Conservation (phyloP, 1,140 invertebrate species). For the Drosophila kanapiae region DNA sequence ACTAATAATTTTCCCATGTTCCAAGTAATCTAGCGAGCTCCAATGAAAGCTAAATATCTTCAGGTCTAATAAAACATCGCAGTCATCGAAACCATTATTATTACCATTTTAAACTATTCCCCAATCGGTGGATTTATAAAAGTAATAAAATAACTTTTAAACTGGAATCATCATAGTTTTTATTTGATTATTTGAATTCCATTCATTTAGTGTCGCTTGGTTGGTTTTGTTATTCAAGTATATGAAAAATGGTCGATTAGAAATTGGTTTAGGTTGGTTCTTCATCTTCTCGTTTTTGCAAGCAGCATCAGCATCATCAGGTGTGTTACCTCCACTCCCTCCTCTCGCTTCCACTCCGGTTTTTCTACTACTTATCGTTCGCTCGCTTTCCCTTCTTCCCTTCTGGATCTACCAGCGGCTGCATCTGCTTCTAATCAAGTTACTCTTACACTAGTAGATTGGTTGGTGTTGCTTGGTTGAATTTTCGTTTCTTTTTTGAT, state of each 20-base stretch:
- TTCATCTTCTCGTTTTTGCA: constrained; percentile 33
- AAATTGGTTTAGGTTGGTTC: constrained; percentile 63
- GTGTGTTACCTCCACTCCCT: not conserved
- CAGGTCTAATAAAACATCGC: too few species aligned
- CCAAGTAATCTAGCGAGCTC: too few species aligned
- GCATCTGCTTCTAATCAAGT: constrained; percentile 44
- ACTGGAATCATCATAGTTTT: constrained; percentile 72
- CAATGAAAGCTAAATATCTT: too few species aligned
- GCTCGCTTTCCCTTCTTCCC: constrained; percentile 12
- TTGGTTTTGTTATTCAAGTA: constrained; percentile 76
- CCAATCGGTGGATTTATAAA: too few species aligned
- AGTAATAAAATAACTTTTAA: constrained; percentile 6
- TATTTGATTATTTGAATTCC: constrained; percentile 82
- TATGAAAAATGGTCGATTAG: constrained; percentile 81
- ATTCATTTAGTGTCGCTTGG: constrained; percentile 69
- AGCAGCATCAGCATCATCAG: constrained; percentile 19
- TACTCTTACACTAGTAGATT: constrained; percentile 49
- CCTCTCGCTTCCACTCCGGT: not conserved
- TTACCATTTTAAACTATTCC: too few species aligned
- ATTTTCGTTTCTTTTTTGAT: constrained; percentile 37
- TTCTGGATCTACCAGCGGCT: constrained; percentile 17
- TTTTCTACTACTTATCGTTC: constrained; percentile 21
- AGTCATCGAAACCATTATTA: too few species aligned
- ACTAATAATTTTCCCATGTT: too few species aligned
- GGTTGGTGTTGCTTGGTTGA: constrained; percentile 40